Evolutionary conservation across 1,140 invertebrate genomes (phyloP).

Genomic region (Tetraneura akinire): DNA sequence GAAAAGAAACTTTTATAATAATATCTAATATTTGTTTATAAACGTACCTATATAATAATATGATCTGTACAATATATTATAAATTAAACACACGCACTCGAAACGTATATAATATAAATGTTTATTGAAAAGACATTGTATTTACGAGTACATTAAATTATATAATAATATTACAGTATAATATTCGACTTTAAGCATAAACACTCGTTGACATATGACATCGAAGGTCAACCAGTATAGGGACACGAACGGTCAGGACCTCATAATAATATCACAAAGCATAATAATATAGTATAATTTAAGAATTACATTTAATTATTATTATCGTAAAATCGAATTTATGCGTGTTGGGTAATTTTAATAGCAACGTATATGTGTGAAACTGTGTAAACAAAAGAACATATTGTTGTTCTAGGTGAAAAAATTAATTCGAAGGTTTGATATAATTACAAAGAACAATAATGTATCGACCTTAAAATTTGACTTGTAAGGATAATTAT

Average conservation of each 20-base stretch:
- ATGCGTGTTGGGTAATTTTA: neutral
- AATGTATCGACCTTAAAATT: slow-evolving; percentile 20
- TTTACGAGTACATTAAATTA: neutral
- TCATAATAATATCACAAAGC: neutral
- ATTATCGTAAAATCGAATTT: neutral
- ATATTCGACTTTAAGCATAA: slow-evolving; percentile 1
- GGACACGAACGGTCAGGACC: neutral
- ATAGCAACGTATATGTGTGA: slow-evolving; percentile 15
- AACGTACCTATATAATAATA: too few relatives aligned
- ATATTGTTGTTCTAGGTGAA: slow-evolving; percentile 15
- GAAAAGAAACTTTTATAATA: slow-evolving; percentile 21
- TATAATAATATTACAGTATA: neutral
- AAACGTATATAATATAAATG: too few relatives aligned
- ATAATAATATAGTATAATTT: neutral
- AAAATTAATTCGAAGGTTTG: slow-evolving; percentile 31
- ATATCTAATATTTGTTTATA: too few relatives aligned
- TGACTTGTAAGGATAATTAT: neutral
- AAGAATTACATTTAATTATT: neutral
- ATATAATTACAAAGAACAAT: slow-evolving; percentile 13
- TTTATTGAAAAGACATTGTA: neutral
- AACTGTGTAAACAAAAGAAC: slow-evolving; percentile 22
- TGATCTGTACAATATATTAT: too few relatives aligned
- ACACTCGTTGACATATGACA: neutral
- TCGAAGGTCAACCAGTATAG: slow-evolving; percentile 6
- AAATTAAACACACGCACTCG: neutral